Evolutionary conservation across 1,140 invertebrate species (phyloP).

Genomic region (Sipha flava): DNA sequence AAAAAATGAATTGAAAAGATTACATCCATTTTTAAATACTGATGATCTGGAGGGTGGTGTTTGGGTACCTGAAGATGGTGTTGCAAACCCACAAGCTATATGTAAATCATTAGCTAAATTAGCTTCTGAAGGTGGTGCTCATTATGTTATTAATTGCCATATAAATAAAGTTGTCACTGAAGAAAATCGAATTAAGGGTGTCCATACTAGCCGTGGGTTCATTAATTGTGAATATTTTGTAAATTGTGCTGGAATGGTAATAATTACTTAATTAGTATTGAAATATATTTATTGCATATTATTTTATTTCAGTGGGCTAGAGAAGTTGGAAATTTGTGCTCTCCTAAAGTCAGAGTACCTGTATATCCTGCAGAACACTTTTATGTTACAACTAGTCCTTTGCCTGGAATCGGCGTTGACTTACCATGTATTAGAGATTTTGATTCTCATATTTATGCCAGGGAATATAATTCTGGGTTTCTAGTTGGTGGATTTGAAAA

Average conservation of each 20-base stretch:
- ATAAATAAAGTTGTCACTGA: slow-evolving; percentile 53
- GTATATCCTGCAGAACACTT: slow-evolving; percentile 63
- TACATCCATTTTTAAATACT: slow-evolving; percentile 55
- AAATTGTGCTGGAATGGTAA: slow-evolving; percentile 64
- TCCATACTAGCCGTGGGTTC: slow-evolving; percentile 53
- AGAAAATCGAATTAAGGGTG: slow-evolving; percentile 50
- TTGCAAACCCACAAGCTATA: slow-evolving; percentile 55
- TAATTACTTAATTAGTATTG: no score
- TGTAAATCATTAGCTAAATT: slow-evolving; percentile 53
- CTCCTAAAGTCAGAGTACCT: slow-evolving; percentile 57
- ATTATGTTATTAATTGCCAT: slow-evolving; percentile 53
- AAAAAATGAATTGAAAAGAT: slow-evolving; percentile 44
- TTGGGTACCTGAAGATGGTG: slow-evolving; percentile 66
- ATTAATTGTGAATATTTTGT: slow-evolving; percentile 64
- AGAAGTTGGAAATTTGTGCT: slow-evolving; percentile 54
- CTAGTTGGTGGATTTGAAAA: slow-evolving; percentile 61
- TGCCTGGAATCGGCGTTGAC: slow-evolving; percentile 39
- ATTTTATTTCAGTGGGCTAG: slow-evolving; percentile 53
- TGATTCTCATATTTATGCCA: slow-evolving; percentile 47
- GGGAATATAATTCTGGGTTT: slow-evolving; percentile 46
- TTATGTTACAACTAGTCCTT: slow-evolving; percentile 54
- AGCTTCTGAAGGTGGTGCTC: slow-evolving; percentile 51
- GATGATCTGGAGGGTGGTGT: slow-evolving; percentile 63
- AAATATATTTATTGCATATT: no score
- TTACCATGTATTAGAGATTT: slow-evolving; percentile 58